phyloP scores from a whole-genome alignment of 2,797 vertebrate species.

The Pseudomugil tenellus region DNA sequence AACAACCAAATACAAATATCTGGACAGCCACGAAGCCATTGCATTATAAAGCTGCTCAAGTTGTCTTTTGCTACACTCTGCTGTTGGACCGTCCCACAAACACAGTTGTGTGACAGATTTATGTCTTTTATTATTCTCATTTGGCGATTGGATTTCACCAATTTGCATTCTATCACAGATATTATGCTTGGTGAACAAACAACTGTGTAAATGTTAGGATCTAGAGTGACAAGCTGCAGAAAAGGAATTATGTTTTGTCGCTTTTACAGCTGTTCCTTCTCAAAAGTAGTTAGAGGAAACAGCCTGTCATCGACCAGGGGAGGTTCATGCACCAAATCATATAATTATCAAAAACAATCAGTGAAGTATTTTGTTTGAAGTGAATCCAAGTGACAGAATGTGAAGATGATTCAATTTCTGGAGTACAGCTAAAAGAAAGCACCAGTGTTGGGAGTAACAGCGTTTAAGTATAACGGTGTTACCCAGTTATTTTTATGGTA shows the following conservation, averaged over 20 bases:
- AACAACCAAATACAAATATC: conserved; percentile 35
- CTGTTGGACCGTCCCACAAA: conserved; percentile 41
- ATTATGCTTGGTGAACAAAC: conserved; percentile 6
- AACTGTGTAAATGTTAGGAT: not conserved
- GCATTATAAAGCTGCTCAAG: conserved; percentile 26
- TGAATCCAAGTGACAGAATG: not conserved
- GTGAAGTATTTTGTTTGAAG: not conserved
- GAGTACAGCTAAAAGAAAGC: not conserved
- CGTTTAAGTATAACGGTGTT: too few relatives aligned
- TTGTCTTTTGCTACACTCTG: conserved; percentile 46
- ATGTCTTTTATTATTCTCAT: conserved; percentile 46
- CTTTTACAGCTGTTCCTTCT: not conserved
- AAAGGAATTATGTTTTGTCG: not conserved
- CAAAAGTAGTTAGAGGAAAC: not conserved
- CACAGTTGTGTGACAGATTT: conserved; percentile 25
- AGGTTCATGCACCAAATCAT: not conserved
- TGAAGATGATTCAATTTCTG: not conserved
- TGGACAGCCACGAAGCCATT: conserved; percentile 21
- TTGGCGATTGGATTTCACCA: conserved; percentile 12
- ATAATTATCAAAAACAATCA: too few relatives aligned
- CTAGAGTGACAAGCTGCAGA: not conserved
- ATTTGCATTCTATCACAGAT: not conserved
- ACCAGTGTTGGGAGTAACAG: too few relatives aligned
- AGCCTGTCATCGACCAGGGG: not conserved
- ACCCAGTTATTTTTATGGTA: too few relatives aligned